Evolutionary conservation across 2,888 invertebrate genomes (phyloP), one percentile per base, ranked within the genome.

Genomic region (Drosophila subsilvestris): DNA sequence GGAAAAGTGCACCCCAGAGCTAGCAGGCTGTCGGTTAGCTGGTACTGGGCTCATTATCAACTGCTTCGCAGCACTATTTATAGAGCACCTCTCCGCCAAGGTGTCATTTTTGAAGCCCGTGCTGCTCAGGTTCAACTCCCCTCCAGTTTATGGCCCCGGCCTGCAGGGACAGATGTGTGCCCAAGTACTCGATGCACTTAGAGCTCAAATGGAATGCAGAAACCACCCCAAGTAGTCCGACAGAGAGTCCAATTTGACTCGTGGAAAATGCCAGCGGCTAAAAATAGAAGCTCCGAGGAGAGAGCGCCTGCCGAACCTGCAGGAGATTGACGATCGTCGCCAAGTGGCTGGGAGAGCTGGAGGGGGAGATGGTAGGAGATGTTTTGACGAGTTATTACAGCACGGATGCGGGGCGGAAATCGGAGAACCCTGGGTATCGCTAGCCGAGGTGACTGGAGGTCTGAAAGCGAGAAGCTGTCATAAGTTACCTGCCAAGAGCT

Each of bases 301-400:
- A 37, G 18, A 29, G 37, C 55, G 71, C 65, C 59, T 22, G 55
- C 61, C 57, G 62, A 67, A 78, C 83, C 75, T 63, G 78, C 82
- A 75, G 57, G n/a, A 37, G 37, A n/a, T 37, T n/a, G 37, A 37
- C n/a, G 37, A 14, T 37, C 14, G 2, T 14, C 3, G 32, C 32
- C 32, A 37, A 37, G 32, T 37, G 32, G 14, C 32, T 37, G 32
- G 5, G 6, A 37, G 7, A 37, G 7, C n/a, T 37, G n/a, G n/a
- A 14, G 37, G 37, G 32, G 32, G 32, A 32, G 32, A 12, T 3
- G 32, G n/a, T 22, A 65, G 73, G 63, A 69, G 51, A 53, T 42
- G 45, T 55, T 76, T 79, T 78, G 80, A 80, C 77, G 82, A 89
- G 83, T 86, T 89, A 89, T 89, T 88, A 79, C 80, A 74, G 79